phyloP scores from a whole-genome alignment of 2,113 vertebrate genomes.

The Alosa alosa region DNA sequence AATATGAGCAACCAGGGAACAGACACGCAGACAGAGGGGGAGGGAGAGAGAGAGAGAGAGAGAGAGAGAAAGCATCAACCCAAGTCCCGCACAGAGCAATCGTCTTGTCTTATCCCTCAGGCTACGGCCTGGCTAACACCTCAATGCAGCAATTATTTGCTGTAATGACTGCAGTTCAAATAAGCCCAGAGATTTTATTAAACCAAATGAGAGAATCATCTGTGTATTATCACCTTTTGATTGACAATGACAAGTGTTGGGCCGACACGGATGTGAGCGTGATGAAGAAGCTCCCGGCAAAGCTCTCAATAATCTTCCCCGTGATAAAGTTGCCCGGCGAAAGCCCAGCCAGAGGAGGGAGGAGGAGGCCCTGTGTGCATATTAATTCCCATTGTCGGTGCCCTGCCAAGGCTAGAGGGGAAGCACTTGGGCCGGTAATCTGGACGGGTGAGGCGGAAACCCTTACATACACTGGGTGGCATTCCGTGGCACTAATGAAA shows the following conservation, averaged over 20 bases:
- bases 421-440: slow-evolving; percentile 52
- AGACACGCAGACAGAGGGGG: slow-evolving; percentile 70
- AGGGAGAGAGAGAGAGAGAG: slow-evolving; percentile 74
- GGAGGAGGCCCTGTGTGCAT: slow-evolving; percentile 77
- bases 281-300: slow-evolving; percentile 89
- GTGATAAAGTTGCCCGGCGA: slow-evolving; percentile 91
- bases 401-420: slow-evolving; percentile 47
- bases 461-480: slow-evolving; percentile 76
- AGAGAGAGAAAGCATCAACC: slow-evolving; percentile 70
- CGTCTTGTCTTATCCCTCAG: slow-evolving; percentile 92
- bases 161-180: slow-evolving; percentile 97
- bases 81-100: slow-evolving; percentile 89
- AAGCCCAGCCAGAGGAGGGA: slow-evolving; percentile 87
- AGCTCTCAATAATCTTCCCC: slow-evolving; percentile 98
- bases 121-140: slow-evolving; percentile 91
- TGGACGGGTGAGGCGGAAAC: slow-evolving; percentile 51
- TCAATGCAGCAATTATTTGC: slow-evolving; percentile 93
- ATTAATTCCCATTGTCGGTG: slow-evolving; percentile 86
- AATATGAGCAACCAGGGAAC: slow-evolving; percentile 93
- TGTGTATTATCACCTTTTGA: slow-evolving; percentile 97
- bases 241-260: slow-evolving; percentile 99
- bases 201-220: slow-evolving; percentile 99
- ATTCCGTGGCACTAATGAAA: slow-evolving; percentile 93
- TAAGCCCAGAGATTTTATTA: slow-evolving; percentile 99
- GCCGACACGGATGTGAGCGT: slow-evolving; percentile 83